Evolutionary conservation across 2,888 invertebrate species (phyloP).

Genomic region (Drosophila imparisetae): DNA sequence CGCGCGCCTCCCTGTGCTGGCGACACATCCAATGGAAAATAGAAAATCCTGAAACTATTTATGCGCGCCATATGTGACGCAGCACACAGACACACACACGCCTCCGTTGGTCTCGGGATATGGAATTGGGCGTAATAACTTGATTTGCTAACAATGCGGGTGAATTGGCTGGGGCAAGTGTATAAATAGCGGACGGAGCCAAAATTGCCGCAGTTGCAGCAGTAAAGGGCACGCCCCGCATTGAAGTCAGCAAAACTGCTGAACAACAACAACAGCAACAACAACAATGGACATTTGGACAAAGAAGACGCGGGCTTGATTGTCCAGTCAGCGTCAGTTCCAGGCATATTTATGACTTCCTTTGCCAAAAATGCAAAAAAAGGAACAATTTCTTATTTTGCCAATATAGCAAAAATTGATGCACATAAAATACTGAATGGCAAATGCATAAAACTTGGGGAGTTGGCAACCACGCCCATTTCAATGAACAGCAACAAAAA

Average conservation of each 20-base stretch:
- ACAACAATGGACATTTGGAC: slow-evolving; percentile 30
- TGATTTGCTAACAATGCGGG: slow-evolving; percentile 77
- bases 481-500: slow-evolving; percentile 19
- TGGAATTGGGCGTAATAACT: slow-evolving; percentile 67
- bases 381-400: slow-evolving; percentile 63
- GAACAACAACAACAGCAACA: slow-evolving; percentile 20
- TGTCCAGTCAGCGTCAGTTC: slow-evolving; percentile 73
- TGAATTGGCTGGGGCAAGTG: slow-evolving; percentile 35
- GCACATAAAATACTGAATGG: slow-evolving; percentile 72
- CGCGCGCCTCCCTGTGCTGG: slow-evolving; percentile 18
- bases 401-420: slow-evolving; percentile 73
- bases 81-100: slow-evolving; percentile 34
- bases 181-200: not conserved
- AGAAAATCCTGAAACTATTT: slow-evolving; percentile 74
- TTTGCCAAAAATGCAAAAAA: slow-evolving; percentile 60
- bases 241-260: slow-evolving; percentile 47
- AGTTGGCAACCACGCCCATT: slow-evolving; percentile 47
- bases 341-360: slow-evolving; percentile 78
- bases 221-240: slow-evolving; percentile 56
- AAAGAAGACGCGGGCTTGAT: slow-evolving; percentile 56
- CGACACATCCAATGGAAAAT: slow-evolving; percentile 68
- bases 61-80: slow-evolving; percentile 76
- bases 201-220: slow-evolving; percentile 71
- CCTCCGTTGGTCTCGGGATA: not conserved
- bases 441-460: slow-evolving; percentile 52